A percentile compares a stretch with the other conserved stretches of the same genome.
Conservation (phyloP, 2,113 vertebrate genomes). For the Platycercus adscitus region DNA sequence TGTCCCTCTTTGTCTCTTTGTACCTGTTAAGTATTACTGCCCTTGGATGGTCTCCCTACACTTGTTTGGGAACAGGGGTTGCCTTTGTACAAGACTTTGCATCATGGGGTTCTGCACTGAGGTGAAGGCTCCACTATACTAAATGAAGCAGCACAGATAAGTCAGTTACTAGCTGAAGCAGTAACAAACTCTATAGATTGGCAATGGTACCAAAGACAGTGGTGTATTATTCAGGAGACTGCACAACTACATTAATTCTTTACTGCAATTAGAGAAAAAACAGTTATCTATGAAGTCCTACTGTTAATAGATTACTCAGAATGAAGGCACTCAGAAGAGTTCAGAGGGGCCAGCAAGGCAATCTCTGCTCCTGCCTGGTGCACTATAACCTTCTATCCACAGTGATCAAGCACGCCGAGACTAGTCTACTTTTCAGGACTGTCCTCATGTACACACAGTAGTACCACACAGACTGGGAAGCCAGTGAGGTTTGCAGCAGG, state of each 20-base stretch:
- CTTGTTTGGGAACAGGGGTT: background rate
- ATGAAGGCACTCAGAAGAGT: background rate
- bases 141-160: background rate
- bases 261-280: background rate
- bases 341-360: background rate
- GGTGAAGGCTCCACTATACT: background rate
- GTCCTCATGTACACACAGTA: background rate
- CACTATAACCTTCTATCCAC: background rate
- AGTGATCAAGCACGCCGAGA: background rate
- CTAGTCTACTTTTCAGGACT: background rate
- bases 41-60: rapidly evolving
- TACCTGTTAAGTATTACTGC: background rate
- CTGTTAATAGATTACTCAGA: background rate
- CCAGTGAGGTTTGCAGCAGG: background rate
- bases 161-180: background rate
- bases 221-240: background rate
- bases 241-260: background rate
- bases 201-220: background rate
- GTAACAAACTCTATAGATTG: background rate
- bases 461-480: background rate
- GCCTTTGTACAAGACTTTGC: background rate
- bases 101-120: rapidly evolving
- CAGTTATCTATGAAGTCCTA: background rate
- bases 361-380: background rate
- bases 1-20: background rate